These are phyloP conservation scores for Parnassius glacialis DNA, from an alignment of 2,888 invertebrate genomes.

Conservation along the genomic window DNA sequence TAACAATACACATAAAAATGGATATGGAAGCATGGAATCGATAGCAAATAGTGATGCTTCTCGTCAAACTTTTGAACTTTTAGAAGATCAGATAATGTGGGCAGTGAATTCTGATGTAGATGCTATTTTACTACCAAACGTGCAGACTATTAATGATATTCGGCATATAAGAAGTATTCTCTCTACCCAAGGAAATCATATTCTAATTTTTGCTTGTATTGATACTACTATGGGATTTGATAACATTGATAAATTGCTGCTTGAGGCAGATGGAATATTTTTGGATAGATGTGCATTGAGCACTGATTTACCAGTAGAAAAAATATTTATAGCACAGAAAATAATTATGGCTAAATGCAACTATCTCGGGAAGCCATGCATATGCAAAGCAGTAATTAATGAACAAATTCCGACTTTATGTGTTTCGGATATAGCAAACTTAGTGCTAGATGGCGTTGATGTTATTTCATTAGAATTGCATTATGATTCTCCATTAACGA, in stretches of 20 bases:
- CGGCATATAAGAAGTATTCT: constrained; percentile 52
- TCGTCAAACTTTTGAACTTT: constrained; percentile 85
- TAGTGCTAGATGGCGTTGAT: constrained; percentile 94
- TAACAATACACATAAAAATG: constrained; percentile 52
- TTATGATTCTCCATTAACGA: constrained; percentile 67
- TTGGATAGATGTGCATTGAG: constrained; percentile 92
- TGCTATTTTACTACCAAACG: constrained; percentile 60
- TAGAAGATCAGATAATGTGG: constrained; percentile 71
- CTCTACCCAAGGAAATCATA: constrained; percentile 66
- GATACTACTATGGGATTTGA: constrained; percentile 60
- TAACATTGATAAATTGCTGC: constrained; percentile 87
- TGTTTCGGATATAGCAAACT: constrained; percentile 94
- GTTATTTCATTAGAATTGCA: constrained; percentile 89
- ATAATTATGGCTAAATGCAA: constrained; percentile 92
- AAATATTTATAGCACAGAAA: constrained; percentile 93
- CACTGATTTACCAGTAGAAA: constrained; percentile 92
- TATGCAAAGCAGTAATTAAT: constrained; percentile 93
- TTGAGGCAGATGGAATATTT: constrained; percentile 91
- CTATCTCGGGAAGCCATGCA: constrained; percentile 90
- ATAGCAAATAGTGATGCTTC: constrained; percentile 82
- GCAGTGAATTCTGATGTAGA: constrained; percentile 68
- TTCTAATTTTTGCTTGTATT: constrained; percentile 64
- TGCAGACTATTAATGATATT: constrained; percentile 56
- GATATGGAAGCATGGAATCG: constrained; percentile 68
- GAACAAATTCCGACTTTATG: constrained; percentile 89